Conservation (phyloP, 64 coral and sea anemone species). For the Stichodactyla helianthus region DNA sequence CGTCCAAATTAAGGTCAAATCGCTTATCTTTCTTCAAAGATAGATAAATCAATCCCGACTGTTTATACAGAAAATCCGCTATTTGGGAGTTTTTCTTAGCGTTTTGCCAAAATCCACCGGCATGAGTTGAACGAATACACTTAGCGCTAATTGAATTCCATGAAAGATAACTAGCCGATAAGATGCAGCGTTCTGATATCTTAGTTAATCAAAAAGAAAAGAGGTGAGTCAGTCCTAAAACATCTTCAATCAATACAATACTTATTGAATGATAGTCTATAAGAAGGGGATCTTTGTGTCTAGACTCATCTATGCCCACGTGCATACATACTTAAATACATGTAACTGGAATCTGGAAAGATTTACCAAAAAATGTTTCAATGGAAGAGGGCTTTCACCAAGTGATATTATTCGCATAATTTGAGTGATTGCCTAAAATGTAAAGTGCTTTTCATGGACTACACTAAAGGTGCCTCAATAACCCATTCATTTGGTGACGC, state of each 20-base stretch:
- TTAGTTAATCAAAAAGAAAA: not conserved
- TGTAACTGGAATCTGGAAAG: not conserved
- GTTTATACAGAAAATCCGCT: conserved; percentile 5
- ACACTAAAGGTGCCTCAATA: not conserved
- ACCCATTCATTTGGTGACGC: not conserved
- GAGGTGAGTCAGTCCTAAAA: not conserved
- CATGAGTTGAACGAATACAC: not conserved
- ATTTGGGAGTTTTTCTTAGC: not conserved
- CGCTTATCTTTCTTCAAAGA: not conserved
- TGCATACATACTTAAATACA: not conserved
- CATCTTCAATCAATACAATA: not conserved
- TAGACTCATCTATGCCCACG: too few species aligned
- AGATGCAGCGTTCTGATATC: not conserved
- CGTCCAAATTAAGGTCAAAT: not conserved
- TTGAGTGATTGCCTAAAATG: not conserved
- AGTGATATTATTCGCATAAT: not conserved
- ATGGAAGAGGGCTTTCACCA: not conserved
- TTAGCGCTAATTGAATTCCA: conserved; percentile 1
- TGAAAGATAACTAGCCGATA: not conserved
- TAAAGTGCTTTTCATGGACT: not conserved
- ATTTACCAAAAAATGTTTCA: not conserved
- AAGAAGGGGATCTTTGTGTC: not conserved
- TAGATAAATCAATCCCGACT: not conserved
- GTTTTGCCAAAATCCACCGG: not conserved
- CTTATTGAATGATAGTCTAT: not conserved